Conservation (phyloP, 2,888 invertebrate species). For the Rutpela maculata region DNA sequence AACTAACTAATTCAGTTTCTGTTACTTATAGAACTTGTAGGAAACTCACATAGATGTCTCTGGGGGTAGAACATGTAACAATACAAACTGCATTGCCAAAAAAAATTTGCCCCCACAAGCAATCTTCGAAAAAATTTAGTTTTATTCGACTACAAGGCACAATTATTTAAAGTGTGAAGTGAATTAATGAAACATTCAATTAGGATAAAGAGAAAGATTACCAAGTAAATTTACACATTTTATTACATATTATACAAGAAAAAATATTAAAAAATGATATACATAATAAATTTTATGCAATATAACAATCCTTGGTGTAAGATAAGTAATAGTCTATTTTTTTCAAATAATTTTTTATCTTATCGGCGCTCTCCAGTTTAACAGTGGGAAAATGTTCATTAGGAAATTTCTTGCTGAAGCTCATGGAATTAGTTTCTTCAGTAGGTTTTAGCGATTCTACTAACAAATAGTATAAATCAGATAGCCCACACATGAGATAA, state of each 20-base stretch:
- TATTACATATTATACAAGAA: neutral
- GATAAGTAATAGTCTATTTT: constrained; percentile 86
- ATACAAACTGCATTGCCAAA: no score
- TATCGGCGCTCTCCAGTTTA: constrained; percentile 75
- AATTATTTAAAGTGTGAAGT: no score
- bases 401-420: constrained; percentile 78
- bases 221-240: neutral
- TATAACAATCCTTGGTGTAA: constrained; percentile 75
- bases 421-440: constrained; percentile 50
- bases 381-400: constrained; percentile 75
- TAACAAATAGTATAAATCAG: constrained; percentile 79
- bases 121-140: no score
- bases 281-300: constrained; percentile 2
- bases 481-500: constrained; percentile 81
- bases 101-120: no score
- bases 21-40: no score
- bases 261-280: neutral
- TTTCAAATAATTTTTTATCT: constrained; percentile 77
- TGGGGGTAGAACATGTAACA: no score
- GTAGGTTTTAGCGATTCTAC: constrained; percentile 67
- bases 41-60: no score
- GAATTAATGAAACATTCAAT: no score
- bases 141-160: no score
- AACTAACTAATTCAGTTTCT: no score
- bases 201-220: neutral